A percentile compares a stretch with the other conserved stretches of the same genome.
These are phyloP conservation scores for fruit fly (Drosophila melanogaster) DNA, from an alignment of 1,140 invertebrate genomes.

Conservation along the genomic window DNA sequence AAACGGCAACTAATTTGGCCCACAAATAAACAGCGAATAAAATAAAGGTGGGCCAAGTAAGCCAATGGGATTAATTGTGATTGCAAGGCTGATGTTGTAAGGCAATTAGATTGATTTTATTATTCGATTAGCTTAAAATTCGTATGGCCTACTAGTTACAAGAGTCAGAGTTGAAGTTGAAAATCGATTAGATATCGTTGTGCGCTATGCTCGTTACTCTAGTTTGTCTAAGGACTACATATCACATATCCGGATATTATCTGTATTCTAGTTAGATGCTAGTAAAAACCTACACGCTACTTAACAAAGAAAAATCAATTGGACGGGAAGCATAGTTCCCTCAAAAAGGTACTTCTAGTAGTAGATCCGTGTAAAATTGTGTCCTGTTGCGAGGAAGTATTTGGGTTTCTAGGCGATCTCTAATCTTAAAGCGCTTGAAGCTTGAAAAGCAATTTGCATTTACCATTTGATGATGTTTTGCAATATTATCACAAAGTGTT, in stretches of 20 bases:
- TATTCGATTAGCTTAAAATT: constrained; percentile 52
- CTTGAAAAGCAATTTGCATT: constrained; percentile 65
- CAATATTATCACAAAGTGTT: constrained; percentile 29
- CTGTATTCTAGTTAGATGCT: constrained; percentile 43
- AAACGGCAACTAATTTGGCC: constrained; percentile 57
- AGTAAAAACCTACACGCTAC: constrained; percentile 68
- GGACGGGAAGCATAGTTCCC: constrained; percentile 32
- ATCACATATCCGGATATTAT: constrained; percentile 78
- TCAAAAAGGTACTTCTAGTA: constrained; percentile 40
- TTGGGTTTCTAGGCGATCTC: constrained; percentile 46
- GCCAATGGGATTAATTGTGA: constrained; percentile 58
- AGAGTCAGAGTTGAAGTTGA: constrained; percentile 43
- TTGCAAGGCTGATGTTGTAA: constrained; percentile 35
- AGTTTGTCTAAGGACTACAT: constrained; percentile 55
- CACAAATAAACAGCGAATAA: constrained; percentile 27
- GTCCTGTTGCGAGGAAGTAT: constrained; percentile 67
- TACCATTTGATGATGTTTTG: constrained; percentile 51
- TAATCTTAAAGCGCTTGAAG: constrained; percentile 65
- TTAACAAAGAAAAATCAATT: constrained; percentile 38
- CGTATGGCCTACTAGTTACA: constrained; percentile 31
- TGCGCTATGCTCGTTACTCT: constrained; percentile 67
- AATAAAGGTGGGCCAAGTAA: constrained; percentile 15
- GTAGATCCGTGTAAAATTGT: constrained; percentile 49
- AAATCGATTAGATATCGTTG: constrained; percentile 58
- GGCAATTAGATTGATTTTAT: constrained; percentile 57